Conservation (phyloP, 2,797 vertebrate species). For the Lindbergichthys nudifrons region DNA sequence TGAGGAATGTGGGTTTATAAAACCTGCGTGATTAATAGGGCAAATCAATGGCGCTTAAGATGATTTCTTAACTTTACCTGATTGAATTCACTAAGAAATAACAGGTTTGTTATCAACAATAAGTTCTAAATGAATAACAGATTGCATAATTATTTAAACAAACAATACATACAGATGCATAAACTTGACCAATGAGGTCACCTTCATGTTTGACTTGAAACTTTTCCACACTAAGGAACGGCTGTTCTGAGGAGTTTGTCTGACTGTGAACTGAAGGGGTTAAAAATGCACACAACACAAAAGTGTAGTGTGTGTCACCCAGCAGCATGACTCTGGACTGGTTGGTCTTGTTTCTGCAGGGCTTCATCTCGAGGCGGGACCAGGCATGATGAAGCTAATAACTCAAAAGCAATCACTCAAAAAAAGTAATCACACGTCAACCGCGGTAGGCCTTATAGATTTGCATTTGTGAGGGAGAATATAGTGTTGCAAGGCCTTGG, state of each 20-base stretch:
- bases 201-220: background rate
- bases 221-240: background rate
- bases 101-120: background rate
- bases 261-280: background rate
- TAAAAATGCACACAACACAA: conserved; percentile 16
- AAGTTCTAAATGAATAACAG: background rate
- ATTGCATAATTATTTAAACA: background rate
- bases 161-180: background rate
- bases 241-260: background rate
- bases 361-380: conserved; percentile 17
- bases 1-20: background rate
- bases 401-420: background rate
- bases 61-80: background rate
- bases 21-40: background rate
- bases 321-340: conserved; percentile 43
- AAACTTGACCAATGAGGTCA: background rate
- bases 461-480: background rate
- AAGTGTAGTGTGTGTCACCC: conserved; percentile 32
- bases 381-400: conserved; percentile 6
- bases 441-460: background rate
- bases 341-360: conserved; percentile 51
- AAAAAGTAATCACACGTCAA: background rate
- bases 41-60: background rate
- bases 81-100: background rate
- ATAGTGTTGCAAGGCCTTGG: background rate